Percentiles rank a stretch among this genome's conserved stretches.
Evolutionary conservation across 2,888 invertebrate genomes (phyloP).

Genomic region (Hyppa rectilinea): DNA sequence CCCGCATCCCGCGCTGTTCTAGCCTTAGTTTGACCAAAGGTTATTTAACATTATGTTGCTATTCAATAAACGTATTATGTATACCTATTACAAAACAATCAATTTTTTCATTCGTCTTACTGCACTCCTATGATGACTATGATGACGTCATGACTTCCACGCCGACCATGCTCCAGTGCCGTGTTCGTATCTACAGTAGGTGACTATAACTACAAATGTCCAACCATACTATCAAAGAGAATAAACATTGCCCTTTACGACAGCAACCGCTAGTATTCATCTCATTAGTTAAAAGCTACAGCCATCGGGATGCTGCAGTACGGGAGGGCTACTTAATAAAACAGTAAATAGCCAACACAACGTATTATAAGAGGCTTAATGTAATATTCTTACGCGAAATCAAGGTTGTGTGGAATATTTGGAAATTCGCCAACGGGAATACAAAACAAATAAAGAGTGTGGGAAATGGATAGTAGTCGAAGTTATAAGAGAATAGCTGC

Average conservation of each 20-base stretch:
- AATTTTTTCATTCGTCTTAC: too few relatives aligned
- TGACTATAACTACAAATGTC: not conserved
- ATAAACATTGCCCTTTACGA: not conserved
- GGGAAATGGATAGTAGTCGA: not conserved
- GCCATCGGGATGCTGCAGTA: not conserved
- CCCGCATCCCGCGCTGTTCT: too few relatives aligned
- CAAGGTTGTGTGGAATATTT: conserved; percentile 58
- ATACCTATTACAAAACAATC: too few relatives aligned
- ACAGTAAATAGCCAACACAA: conserved; percentile 10
- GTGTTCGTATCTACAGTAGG: too few relatives aligned
- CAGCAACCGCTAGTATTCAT: not conserved
- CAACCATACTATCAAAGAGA: too few relatives aligned
- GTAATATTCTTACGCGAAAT: conserved; percentile 46
- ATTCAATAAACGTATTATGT: too few relatives aligned
- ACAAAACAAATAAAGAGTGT: conserved; percentile 56
- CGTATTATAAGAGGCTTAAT: conserved; percentile 35
- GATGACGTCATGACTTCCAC: not conserved
- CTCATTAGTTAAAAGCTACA: conserved; percentile 20
- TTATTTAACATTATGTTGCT: too few relatives aligned
- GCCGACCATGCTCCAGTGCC: not conserved
- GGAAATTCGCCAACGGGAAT: conserved; percentile 64
- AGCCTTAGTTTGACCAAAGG: not conserved
- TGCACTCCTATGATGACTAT: not conserved
- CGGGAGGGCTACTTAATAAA: conserved; percentile 6
- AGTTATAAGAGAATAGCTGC: conserved; percentile 7